Evolutionary conservation across 1,140 invertebrate genomes (phyloP).

Genomic region (Listronotus bonariensis): DNA sequence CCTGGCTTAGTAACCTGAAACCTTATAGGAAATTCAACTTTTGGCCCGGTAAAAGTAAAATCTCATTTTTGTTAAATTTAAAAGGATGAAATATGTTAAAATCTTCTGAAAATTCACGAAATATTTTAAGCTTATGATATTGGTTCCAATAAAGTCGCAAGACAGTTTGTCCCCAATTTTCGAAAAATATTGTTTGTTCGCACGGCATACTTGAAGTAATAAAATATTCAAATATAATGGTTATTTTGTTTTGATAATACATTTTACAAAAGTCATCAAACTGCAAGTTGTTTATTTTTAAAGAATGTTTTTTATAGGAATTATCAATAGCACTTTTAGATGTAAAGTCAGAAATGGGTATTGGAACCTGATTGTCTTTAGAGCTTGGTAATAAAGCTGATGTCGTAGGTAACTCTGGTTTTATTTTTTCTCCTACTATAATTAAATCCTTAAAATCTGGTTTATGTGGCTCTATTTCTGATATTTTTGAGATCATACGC

Average conservation of each 20-base stretch:
- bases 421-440: too few species aligned
- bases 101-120: slow-evolving; percentile 31
- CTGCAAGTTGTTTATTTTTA: too few species aligned
- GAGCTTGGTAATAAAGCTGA: too few species aligned
- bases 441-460: too few species aligned
- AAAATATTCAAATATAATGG: slow-evolving; percentile 37
- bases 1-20: slow-evolving; percentile 36
- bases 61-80: slow-evolving; percentile 39
- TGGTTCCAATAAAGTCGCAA: slow-evolving; percentile 36
- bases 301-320: too few species aligned
- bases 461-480: too few species aligned
- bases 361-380: too few species aligned
- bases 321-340: too few species aligned
- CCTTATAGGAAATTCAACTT: slow-evolving; percentile 36
- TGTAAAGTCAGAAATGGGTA: too few species aligned
- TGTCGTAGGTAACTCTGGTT: too few species aligned
- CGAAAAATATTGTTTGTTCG: slow-evolving; percentile 29
- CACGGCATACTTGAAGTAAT: slow-evolving; percentile 6
- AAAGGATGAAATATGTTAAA: slow-evolving; percentile 28
- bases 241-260: slow-evolving; percentile 14
- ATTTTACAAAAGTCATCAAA: too few species aligned
- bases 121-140: slow-evolving; percentile 37
- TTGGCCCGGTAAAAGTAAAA: slow-evolving; percentile 36
- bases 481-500: too few species aligned
- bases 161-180: slow-evolving; percentile 35